Evolutionary conservation across 2,113 vertebrate genomes (phyloP), one percentile per base, ranked within the genome.

Genomic region (Taurulus bubalis): DNA sequence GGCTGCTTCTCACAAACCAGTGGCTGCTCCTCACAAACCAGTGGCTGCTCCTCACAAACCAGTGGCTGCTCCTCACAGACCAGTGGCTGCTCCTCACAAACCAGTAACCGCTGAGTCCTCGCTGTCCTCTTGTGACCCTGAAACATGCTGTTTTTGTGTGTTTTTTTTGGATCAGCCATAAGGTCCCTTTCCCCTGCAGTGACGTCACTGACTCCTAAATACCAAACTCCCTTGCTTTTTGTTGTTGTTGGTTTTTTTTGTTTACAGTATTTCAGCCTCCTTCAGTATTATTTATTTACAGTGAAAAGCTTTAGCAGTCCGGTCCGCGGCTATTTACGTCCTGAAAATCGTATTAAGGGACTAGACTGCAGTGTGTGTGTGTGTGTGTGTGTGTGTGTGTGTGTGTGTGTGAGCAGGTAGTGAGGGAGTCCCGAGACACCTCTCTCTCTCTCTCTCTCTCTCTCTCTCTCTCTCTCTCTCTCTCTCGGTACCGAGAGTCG

Each of bases 261-360:
- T 66, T 63, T 8, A 1, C 40, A 26, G 14, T 1, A 8, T 20
- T 56, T 40, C 22, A 34, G 42, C 51, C 1, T 8, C 26, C 10
- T 47, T 47, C 20, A 15, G 6, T 14, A 24, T 53, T 47, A 26
- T 70, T 73, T 30, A 78, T 83, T 55, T 26, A 32, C 71, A 68
- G 70, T 12, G 32, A 24, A 69, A 42, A 60, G 83, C 86, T 84
- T 80, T 62, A 74, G 70, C 58, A 14, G 74, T 51, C 71, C 75
- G 24, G 88, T 75, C 75, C 42, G 47, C 24, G 30, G 85, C 90
- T 95, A 94, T 95, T 95, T 94, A 1, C 34, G 91, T 90, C 87
- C 76, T 55, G 26, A 51, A 80, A 94, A 94, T 91, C 94, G 77
- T 66, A 91, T 95, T 94, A 95, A 74, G 71, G 59, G 89, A 88